Evolutionary conservation across 2,888 invertebrate species (phyloP), one percentile per base, ranked within the genome.

Genomic region (Eumacrocentrus americanus): DNA sequence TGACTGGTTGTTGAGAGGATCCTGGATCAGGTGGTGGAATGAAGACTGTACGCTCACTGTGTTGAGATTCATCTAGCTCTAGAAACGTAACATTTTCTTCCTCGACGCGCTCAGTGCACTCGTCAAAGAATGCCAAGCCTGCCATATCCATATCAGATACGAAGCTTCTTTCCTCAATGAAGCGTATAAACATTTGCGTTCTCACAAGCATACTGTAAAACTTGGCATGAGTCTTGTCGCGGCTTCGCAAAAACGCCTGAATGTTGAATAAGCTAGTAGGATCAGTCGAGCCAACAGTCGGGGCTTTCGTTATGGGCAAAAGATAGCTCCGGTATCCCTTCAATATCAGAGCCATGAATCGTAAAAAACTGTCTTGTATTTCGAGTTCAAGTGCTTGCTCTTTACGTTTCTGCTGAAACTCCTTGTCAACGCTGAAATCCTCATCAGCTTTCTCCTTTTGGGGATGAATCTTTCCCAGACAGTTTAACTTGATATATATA

Each of bases 101-200:
- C 54, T 83, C 82, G 37, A 90, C 84, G 78, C 91, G 89, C 76
- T 96, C 96, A 5, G 93, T 91, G 79, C 98, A 98, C 76, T 99
- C 98, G 81, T 99, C 99, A 78, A 99, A 99, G 82, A 95, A 95
- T 11, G 93, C 94, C 59, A 99, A 83, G 47, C 95, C 94, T 62
- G 95, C 94, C 81, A 81, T 81, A 82, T 98, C 98, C 72, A 93
- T 94, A 77, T 98, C 98, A n/a, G 96, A 95, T 0, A 98, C 95
- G 82, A 99, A 98, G 69, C 97, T 97, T 16, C 98, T 87, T 81
- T 99, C 99, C 81, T 99, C 98, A 65, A 99, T 98, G 82, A 99
- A 99, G 53, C 97, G 76, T 67, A 94, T 95, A 83, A 98, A 98
- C 92, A 95, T 95, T 83, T 98, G 98, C 1, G 98, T 98, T 72